These are phyloP conservation scores for Sternotherus odoratus DNA, from an alignment of 2,797 vertebrate species.

Conservation along the genomic window DNA sequence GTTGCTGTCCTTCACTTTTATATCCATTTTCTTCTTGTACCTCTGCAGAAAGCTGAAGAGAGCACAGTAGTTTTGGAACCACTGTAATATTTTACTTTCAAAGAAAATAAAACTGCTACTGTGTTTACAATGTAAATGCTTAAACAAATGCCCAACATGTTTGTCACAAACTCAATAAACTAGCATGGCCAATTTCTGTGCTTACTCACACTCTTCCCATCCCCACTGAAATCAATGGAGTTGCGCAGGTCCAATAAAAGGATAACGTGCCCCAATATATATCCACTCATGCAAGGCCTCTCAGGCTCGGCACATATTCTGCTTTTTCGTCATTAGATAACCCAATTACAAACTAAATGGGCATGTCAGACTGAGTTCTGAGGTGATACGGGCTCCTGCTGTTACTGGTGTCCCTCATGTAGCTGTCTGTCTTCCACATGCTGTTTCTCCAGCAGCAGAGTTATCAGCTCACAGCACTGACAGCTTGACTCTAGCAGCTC, in stretches of 20 bases:
- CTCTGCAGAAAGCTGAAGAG: background rate
- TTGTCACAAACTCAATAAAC: background rate
- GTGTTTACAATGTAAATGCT: background rate
- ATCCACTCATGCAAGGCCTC: background rate
- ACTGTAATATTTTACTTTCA: background rate
- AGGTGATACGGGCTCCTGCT: constrained; percentile 30
- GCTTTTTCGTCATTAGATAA: constrained; percentile 33
- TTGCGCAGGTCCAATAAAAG: background rate
- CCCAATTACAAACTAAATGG: constrained; percentile 46
- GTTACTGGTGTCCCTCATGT: constrained; percentile 32
- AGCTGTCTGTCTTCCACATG: constrained; percentile 29
- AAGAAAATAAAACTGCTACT: background rate
- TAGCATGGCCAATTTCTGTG: background rate
- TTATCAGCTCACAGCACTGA: constrained; percentile 7
- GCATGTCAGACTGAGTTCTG: constrained; percentile 35
- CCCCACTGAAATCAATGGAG: background rate
- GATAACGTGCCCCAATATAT: background rate
- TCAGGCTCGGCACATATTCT: background rate
- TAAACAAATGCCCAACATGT: background rate
- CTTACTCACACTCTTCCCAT: background rate
- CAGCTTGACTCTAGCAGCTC: background rate
- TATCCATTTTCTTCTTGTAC: background rate
- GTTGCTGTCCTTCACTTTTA: background rate
- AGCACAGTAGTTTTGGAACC: background rate
- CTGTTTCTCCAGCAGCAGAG: constrained; percentile 55